Percentiles rank a stretch among this genome's conserved stretches.
These are phyloP conservation scores for Blennius ocellaris DNA, from an alignment of 2,113 vertebrate species.

Conservation along the genomic window DNA sequence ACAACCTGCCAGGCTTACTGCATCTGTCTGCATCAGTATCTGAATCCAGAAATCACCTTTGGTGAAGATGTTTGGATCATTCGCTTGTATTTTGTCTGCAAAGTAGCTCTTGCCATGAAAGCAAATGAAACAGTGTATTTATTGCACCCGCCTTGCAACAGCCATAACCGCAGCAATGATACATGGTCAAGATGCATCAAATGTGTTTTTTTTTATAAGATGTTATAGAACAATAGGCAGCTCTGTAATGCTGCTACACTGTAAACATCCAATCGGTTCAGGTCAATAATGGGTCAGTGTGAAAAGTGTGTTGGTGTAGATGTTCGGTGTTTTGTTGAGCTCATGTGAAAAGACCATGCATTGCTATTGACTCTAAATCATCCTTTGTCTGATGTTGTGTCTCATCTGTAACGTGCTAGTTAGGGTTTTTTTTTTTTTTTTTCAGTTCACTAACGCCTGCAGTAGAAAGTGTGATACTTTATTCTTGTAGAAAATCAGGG, in stretches of 20 bases:
- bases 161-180: background rate
- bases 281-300: no score
- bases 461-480: slow-evolving; percentile 6
- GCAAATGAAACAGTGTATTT: slow-evolving; percentile 1
- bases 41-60: background rate
- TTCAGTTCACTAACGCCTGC: slow-evolving; percentile 4
- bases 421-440: no score
- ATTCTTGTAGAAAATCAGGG: slow-evolving; percentile 19
- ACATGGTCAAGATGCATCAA: background rate
- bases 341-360: no score
- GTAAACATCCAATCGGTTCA: no score
- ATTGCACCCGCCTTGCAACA: background rate
- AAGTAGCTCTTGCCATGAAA: background rate
- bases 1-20: background rate
- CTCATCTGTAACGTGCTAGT: background rate
- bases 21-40: background rate
- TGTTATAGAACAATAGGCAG: background rate
- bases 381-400: background rate
- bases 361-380: no score
- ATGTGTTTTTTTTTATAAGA: background rate
- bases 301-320: no score
- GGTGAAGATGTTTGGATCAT: background rate
- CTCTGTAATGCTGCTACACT: no score
- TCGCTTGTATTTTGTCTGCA: background rate
- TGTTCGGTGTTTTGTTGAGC: no score